Conservation (phyloP, 2,888 invertebrate genomes). For the Philereme vetulata region DNA sequence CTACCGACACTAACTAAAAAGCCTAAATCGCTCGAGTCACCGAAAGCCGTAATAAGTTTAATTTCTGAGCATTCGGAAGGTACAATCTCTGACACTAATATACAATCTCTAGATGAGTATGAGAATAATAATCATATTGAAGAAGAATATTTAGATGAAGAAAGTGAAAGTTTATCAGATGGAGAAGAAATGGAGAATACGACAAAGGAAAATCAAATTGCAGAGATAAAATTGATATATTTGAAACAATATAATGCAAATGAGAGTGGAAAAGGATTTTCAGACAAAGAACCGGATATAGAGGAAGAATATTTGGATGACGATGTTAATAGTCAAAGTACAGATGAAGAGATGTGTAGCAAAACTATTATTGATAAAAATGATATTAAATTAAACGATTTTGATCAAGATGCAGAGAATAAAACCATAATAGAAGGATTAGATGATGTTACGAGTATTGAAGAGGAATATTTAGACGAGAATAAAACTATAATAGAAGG, state of each 20-base stretch:
- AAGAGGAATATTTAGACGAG: background rate
- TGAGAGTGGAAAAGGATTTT: background rate
- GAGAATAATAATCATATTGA: slow-evolving; percentile 9
- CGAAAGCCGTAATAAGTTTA: slow-evolving; percentile 23
- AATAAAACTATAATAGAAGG: background rate
- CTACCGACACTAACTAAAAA: slow-evolving; percentile 22
- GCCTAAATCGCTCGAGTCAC: slow-evolving; percentile 19
- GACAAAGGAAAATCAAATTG: background rate
- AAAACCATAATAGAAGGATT: background rate
- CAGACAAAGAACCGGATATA: background rate
- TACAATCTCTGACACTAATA: slow-evolving; percentile 32
- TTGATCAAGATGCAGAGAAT: background rate
- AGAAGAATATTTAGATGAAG: background rate
- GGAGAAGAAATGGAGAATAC: background rate
- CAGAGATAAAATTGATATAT: background rate
- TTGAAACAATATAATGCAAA: background rate
- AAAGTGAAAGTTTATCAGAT: background rate
- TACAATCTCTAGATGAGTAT: slow-evolving; percentile 31
- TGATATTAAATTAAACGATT: background rate
- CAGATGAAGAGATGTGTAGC: background rate
- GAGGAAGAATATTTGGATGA: background rate
- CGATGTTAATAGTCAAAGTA: background rate
- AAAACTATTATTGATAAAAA: too few relatives aligned
- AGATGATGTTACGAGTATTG: background rate
- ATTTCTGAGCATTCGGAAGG: slow-evolving; percentile 24